These are phyloP conservation scores for Anaspis maculata DNA, from an alignment of 2,888 invertebrate genomes.

Conservation along the genomic window DNA sequence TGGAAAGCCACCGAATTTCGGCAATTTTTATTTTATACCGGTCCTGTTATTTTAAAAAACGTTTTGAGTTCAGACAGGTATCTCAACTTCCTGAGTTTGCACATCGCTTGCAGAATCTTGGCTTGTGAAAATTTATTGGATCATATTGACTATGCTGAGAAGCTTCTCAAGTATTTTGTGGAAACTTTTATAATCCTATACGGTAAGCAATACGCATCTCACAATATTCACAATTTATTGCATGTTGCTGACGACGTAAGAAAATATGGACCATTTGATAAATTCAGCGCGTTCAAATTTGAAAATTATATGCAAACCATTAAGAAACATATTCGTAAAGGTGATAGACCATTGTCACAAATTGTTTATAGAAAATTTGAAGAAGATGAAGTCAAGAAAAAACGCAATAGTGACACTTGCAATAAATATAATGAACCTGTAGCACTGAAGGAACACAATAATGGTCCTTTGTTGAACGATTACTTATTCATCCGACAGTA, in stretches of 20 bases:
- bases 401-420: background rate
- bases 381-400: background rate
- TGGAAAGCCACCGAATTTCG: constrained; percentile 4
- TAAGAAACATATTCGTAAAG: background rate
- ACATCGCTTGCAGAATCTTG: constrained; percentile 1
- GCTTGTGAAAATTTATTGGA: background rate
- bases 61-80: background rate
- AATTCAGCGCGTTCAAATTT: constrained; percentile 3
- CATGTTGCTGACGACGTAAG: constrained; percentile 10
- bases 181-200: constrained; percentile 3
- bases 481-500: background rate
- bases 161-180: constrained; percentile 3
- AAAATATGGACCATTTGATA: constrained; percentile 1
- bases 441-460: background rate
- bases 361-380: constrained; percentile 1
- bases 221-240: constrained; percentile 17
- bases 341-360: background rate
- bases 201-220: constrained; percentile 7
- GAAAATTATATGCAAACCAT: constrained; percentile 4
- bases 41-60: constrained; percentile 1
- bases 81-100: background rate
- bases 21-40: constrained; percentile 3
- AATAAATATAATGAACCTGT: background rate
- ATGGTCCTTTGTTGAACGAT: background rate
- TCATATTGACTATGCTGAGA: constrained; percentile 1